phyloP scores from a whole-genome alignment of 2,113 vertebrate species.

The Anhinga anhinga region DNA sequence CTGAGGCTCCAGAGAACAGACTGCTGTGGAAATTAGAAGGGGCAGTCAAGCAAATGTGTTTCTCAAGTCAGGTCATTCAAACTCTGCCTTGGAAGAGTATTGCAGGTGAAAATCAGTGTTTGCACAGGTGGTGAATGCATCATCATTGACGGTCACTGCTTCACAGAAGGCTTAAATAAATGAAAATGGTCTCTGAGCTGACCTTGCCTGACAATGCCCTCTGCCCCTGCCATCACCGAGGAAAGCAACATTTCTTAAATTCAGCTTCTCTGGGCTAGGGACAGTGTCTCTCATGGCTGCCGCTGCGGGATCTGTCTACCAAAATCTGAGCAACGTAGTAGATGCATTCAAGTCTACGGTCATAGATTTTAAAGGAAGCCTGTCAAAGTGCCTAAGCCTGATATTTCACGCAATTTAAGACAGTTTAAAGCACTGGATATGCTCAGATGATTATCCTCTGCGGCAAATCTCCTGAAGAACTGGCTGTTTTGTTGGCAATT shows the following conservation, averaged over 20 bases:
- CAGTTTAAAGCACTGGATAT: neutral
- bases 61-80: neutral
- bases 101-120: neutral
- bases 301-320: neutral
- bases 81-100: neutral
- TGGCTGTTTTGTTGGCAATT: neutral
- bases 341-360: constrained; percentile 2
- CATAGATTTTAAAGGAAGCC: constrained; percentile 14
- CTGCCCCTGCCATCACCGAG: neutral
- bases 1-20: neutral
- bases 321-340: neutral
- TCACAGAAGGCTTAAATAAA: neutral
- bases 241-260: neutral
- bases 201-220: neutral
- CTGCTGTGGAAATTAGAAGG: neutral
- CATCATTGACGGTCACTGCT: neutral
- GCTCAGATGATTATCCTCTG: neutral
- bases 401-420: neutral
- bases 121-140: neutral
- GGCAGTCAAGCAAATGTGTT: neutral
- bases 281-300: neutral
- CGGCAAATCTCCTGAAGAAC: neutral
- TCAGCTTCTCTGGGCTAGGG: neutral
- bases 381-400: constrained; percentile 27
- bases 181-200: neutral